These are phyloP conservation scores for Tetranychus cinnabarinus DNA, from an alignment of 1,140 invertebrate species.

Conservation along the genomic window DNA sequence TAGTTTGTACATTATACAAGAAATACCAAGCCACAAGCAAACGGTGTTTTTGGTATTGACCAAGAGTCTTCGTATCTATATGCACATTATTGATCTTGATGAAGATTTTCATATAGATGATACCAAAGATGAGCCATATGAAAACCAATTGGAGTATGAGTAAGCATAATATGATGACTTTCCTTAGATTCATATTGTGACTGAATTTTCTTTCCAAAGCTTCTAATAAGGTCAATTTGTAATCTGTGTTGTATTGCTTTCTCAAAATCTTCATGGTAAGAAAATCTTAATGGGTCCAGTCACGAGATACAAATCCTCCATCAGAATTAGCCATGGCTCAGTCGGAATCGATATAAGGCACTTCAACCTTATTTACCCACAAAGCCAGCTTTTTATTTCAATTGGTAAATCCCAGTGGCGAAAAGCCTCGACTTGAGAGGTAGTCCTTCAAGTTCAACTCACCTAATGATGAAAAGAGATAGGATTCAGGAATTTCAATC, in stretches of 20 bases:
- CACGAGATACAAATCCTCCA: conserved; percentile 76
- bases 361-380: conserved; percentile 81
- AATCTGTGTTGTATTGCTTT: conserved; percentile 47
- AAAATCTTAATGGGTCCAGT: conserved; percentile 44
- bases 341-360: conserved; percentile 58
- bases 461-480: too few relatives aligned
- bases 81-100: conserved; percentile 32
- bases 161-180: conserved; percentile 48
- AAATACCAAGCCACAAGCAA: conserved; percentile 30
- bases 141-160: conserved; percentile 69
- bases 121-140: conserved; percentile 67
- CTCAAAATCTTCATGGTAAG: conserved; percentile 58
- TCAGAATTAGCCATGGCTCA: conserved; percentile 81
- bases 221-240: conserved; percentile 59
- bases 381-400: conserved; percentile 50
- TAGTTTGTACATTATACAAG: conserved; percentile 27
- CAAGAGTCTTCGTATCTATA: conserved; percentile 30
- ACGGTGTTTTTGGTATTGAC: conserved; percentile 21
- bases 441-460: conserved; percentile 92
- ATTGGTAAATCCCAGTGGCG: conserved; percentile 69
- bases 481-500: too few relatives aligned
- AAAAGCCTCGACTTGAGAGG: conserved; percentile 87
- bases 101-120: conserved; percentile 81
- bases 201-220: conserved; percentile 63
- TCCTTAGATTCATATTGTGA: conserved; percentile 38